phyloP scores from a whole-genome alignment of 2,113 vertebrate genomes.

The Daboia siamensis region DNA sequence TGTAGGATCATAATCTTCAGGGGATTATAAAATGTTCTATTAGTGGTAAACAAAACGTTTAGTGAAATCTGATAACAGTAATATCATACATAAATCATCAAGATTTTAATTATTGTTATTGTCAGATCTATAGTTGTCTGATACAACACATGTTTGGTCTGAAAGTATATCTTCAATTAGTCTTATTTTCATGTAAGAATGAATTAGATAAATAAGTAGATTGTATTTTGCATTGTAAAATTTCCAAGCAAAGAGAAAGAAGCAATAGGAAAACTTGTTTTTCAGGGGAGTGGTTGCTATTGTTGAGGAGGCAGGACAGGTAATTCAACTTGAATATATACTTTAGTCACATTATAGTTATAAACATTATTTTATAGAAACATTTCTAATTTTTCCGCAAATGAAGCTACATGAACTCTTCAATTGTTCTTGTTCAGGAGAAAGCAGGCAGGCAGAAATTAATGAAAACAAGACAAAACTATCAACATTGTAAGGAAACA shows the following conservation, averaged over 20 bases:
- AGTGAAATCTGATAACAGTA: not conserved
- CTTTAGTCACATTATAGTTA: not conserved
- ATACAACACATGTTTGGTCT: not conserved
- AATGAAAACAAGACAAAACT: not conserved
- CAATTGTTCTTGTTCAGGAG: not conserved
- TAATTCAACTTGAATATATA: not conserved
- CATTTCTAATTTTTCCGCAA: not conserved
- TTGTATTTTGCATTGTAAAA: not conserved
- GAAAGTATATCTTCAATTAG: not conserved
- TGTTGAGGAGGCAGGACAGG: not conserved
- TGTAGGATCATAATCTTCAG: not conserved
- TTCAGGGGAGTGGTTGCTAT: not conserved
- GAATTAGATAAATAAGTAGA: not conserved
- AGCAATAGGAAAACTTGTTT: not conserved
- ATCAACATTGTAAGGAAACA: not conserved
- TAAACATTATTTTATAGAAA: not conserved
- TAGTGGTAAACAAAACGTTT: not conserved
- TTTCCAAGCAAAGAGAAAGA: not conserved
- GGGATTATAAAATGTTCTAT: not conserved
- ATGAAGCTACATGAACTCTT: not conserved
- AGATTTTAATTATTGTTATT: not conserved
- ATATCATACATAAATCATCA: not conserved
- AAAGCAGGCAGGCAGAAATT: not conserved
- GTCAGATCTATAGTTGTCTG: not conserved
- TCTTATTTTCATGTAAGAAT: not conserved